Evolutionary conservation across 92 coral and sea anemone genomes (phyloP).

Genomic region (Epizoanthus ramosus): DNA sequence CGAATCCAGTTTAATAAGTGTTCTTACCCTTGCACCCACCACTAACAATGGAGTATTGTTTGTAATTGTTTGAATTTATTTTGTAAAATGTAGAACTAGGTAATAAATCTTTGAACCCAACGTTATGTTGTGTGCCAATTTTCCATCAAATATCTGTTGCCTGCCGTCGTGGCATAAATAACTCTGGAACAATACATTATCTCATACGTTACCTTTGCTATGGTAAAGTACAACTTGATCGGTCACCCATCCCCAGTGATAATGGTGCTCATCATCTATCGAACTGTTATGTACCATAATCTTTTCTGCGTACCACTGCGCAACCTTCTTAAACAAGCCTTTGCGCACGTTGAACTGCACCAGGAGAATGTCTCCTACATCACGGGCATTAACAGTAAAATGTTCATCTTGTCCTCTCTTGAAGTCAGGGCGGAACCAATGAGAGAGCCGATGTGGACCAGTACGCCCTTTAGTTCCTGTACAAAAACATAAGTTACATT

Average conservation of each 20-base stretch:
- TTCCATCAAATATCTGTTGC: too few relatives aligned
- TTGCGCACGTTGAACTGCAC: conserved; percentile 10
- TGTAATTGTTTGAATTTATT: too few relatives aligned
- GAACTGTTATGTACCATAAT: not conserved
- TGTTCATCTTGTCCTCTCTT: not conserved
- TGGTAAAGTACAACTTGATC: conserved; percentile 24
- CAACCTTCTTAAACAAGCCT: conserved; percentile 5
- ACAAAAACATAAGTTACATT: not conserved
- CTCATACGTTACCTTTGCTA: conserved; percentile 15
- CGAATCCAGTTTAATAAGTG: too few relatives aligned
- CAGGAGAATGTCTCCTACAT: conserved; percentile 15
- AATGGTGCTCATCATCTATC: conserved; percentile 1
- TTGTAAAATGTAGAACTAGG: too few relatives aligned
- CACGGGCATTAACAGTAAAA: not conserved
- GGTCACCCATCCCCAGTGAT: conserved; percentile 25
- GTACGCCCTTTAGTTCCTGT: conserved; percentile 25
- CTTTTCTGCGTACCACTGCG: conserved; percentile 11
- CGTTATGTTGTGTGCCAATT: too few relatives aligned
- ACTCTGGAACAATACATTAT: too few relatives aligned
- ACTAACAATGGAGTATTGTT: too few relatives aligned
- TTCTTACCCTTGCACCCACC: too few relatives aligned
- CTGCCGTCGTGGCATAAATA: too few relatives aligned
- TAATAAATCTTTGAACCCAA: too few relatives aligned
- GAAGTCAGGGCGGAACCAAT: conserved; percentile 24
- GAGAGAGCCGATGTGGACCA: not conserved